These are phyloP conservation scores for Conopomorpha cramerella DNA, from an alignment of 1,140 invertebrate species.

Conservation along the genomic window DNA sequence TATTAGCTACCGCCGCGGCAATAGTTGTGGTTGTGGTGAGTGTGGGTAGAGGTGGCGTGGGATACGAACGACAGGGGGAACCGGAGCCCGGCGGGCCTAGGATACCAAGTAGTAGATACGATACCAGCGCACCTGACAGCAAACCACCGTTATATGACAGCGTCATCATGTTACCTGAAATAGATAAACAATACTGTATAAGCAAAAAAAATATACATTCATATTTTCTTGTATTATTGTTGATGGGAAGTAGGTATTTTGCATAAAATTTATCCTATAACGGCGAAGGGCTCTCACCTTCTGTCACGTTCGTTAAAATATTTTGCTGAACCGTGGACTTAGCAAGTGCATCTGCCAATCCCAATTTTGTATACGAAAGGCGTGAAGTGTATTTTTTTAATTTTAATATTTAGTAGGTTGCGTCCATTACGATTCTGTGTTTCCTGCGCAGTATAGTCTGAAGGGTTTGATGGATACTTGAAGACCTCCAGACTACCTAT, in stretches of 20 bases:
- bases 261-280: not conserved
- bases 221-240: not conserved
- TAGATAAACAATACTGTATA: too few species aligned
- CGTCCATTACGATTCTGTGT: too few species aligned
- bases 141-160: constrained; percentile 86
- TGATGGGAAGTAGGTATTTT: not conserved
- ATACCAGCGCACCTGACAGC: constrained; percentile 78
- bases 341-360: too few species aligned
- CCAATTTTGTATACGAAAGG: too few species aligned
- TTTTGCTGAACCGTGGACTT: not conserved
- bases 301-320: not conserved
- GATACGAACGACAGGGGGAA: constrained; percentile 26
- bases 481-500: too few species aligned
- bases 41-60: constrained; percentile 31
- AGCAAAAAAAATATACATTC: too few species aligned
- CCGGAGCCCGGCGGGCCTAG: constrained; percentile 65
- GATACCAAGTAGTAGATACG: constrained; percentile 79
- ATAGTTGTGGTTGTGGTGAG: constrained; percentile 19
- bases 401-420: too few species aligned
- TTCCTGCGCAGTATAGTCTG: too few species aligned
- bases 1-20: too few species aligned
- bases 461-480: too few species aligned
- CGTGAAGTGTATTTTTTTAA: too few species aligned
- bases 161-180: constrained; percentile 88
- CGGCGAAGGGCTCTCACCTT: not conserved